Conservation (phyloP, 2,113 vertebrate genomes). For the Agapornis roseicollis region DNA sequence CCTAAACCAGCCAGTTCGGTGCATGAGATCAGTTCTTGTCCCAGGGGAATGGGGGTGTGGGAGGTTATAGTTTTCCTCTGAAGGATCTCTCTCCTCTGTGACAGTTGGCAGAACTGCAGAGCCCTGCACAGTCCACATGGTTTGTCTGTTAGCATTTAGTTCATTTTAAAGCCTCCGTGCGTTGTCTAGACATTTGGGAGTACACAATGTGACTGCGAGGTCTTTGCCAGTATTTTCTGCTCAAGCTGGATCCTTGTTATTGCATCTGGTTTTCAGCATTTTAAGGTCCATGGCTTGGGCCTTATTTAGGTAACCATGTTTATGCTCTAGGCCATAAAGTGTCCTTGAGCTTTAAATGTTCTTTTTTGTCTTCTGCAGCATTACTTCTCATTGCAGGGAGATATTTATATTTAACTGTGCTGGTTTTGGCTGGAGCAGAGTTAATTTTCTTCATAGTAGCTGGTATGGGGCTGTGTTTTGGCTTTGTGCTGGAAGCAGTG, state of each 20-base stretch:
- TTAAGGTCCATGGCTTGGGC: background rate
- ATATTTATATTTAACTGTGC: background rate
- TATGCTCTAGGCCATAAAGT: background rate
- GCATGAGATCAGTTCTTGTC: constrained; percentile 12
- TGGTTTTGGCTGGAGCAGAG: background rate
- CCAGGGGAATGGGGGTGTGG: background rate
- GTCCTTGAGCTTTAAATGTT: background rate
- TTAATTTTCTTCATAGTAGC: background rate
- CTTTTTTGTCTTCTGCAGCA: background rate
- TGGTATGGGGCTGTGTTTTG: background rate
- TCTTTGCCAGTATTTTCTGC: constrained; percentile 13
- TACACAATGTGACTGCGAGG: constrained; percentile 20
- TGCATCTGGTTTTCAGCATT: constrained; percentile 19
- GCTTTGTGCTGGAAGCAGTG: background rate
- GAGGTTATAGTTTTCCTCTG: background rate
- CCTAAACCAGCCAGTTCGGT: background rate
- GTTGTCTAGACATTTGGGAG: constrained; percentile 53
- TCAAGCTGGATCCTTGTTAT: background rate
- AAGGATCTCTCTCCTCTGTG: background rate
- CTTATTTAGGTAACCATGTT: background rate
- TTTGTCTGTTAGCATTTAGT: constrained; percentile 54
- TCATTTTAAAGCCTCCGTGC: constrained; percentile 49
- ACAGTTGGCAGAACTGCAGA: constrained; percentile 33
- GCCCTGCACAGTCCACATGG: background rate
- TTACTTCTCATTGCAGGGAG: background rate